Evolutionary conservation across 2,888 invertebrate species (phyloP).

Genomic region (Aleiodes testaceus): DNA sequence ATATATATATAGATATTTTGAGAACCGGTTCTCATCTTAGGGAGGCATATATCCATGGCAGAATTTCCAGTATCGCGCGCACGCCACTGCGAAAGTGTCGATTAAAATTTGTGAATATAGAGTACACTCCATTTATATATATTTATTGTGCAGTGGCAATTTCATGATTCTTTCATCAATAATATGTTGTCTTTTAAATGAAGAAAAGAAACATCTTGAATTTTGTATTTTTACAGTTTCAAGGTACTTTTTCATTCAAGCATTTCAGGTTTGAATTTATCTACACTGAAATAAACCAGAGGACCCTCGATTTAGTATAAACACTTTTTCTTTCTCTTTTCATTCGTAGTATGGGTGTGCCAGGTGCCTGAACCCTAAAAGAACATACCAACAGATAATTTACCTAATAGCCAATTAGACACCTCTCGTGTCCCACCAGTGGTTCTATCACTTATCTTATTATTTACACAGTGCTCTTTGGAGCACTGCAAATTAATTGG

Average conservation of each 20-base stretch:
- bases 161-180: not conserved
- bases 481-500: slow-evolving; percentile 48
- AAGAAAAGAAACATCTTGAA: not conserved
- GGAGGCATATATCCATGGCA: slow-evolving; percentile 53
- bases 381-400: slow-evolving; percentile 52
- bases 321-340: slow-evolving; percentile 27
- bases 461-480: slow-evolving; percentile 49
- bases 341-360: slow-evolving; percentile 41
- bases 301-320: slow-evolving; percentile 31
- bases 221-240: slow-evolving; percentile 3
- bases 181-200: not conserved
- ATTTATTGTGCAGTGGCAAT: too few relatives aligned
- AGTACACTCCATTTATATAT: too few relatives aligned
- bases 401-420: slow-evolving; percentile 55
- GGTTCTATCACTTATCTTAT: slow-evolving; percentile 51
- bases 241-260: slow-evolving; percentile 7
- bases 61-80: slow-evolving; percentile 51
- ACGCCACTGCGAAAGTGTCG: slow-evolving; percentile 52
- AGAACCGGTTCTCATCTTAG: slow-evolving; percentile 64
- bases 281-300: slow-evolving; percentile 30
- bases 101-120: slow-evolving; percentile 49
- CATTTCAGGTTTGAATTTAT: slow-evolving; percentile 40
- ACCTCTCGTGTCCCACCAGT: slow-evolving; percentile 49
- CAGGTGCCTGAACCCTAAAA: slow-evolving; percentile 47
- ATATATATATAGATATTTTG: slow-evolving; percentile 36